Base-by-base conservation (phyloP, 2,797 vertebrate species). In the Miichthys miiuy region DNA sequence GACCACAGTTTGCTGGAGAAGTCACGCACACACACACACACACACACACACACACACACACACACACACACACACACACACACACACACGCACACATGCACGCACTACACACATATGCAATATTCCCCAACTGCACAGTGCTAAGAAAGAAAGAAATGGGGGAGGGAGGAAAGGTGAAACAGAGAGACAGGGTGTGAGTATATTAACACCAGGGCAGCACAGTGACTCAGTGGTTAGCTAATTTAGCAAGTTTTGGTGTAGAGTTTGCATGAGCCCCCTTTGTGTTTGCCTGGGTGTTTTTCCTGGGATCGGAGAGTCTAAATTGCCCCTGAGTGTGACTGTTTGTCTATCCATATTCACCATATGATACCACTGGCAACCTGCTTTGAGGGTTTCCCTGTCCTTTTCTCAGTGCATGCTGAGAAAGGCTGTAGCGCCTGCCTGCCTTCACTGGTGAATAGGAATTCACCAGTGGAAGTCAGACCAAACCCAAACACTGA, bases 1-100 rank as follows among this genome's bases (percentile, higher is more conserved):
- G 81, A 66, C 67, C 90, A 87, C 85, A 79, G 85, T 88, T 86
- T 88, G 78, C 85, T 42, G 74, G 60, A 78, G 83, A 89, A 84
- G 77, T 81, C 56, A 81, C 83, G 4, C 56, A 81, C 85, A 81
- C 81, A 82, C 47, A 66, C 48, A 80, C 60, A 51, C 25, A 79
- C 56, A 81, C 85, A 81, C 81, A 82, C 42, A 66, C 48, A 80
- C 60, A 50, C 25, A 79, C 81, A 78, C 76, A 76, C 50, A 68
- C 47, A 77, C 51, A 80, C 83, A 77, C 76, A 79, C 46, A 67
- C 48, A 74, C 42, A 81, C 85, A 80, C 80, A 79, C 47, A 65
- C 48, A 80, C 58, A n/a, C 8, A 77, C 82, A 74, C 73, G 72
- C 48, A 7, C 30, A 34, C 30, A 7, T 7, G 62, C 47, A 75